Conservation (phyloP, 2,113 vertebrate genomes). For the Aphyosemion australe region DNA sequence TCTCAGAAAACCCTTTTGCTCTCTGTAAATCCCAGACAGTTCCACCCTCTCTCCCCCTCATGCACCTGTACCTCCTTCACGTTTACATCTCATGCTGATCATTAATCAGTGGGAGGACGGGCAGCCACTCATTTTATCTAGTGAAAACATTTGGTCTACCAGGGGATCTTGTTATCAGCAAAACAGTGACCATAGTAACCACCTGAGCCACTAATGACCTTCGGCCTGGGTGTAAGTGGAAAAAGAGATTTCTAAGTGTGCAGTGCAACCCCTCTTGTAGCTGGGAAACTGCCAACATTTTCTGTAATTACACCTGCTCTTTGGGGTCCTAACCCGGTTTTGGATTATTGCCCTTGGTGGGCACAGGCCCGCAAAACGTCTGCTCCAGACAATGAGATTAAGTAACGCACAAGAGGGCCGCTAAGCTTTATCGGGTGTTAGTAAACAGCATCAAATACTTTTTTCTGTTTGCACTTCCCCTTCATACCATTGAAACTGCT, state of each 20-base stretch:
- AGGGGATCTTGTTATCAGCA: constrained; percentile 6
- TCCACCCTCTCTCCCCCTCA: background rate
- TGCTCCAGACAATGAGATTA: constrained; percentile 47
- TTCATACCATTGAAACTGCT: too few relatives aligned
- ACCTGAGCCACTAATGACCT: constrained; percentile 31
- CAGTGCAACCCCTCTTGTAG: constrained; percentile 36
- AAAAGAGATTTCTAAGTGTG: constrained; percentile 23
- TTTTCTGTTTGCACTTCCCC: background rate
- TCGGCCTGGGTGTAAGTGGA: constrained; percentile 10
- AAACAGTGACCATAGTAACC: background rate
- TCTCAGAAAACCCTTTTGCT: background rate
- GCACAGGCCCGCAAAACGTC: constrained; percentile 25
- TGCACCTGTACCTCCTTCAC: constrained; percentile 13
- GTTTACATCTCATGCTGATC: constrained; percentile 9
- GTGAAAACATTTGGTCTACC: constrained; percentile 17
- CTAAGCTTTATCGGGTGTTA: constrained; percentile 29
- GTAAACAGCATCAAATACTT: background rate
- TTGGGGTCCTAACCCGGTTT: constrained; percentile 38
- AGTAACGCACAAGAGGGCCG: constrained; percentile 29
- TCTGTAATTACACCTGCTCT: constrained; percentile 67
- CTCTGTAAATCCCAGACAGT: background rate
- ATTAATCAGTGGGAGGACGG: constrained; percentile 28
- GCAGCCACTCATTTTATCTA: constrained; percentile 17
- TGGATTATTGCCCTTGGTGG: constrained; percentile 37
- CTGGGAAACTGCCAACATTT: constrained; percentile 45